phyloP scores from a whole-genome alignment of 2,113 vertebrate genomes.

The Cochlearius cochlearius region DNA sequence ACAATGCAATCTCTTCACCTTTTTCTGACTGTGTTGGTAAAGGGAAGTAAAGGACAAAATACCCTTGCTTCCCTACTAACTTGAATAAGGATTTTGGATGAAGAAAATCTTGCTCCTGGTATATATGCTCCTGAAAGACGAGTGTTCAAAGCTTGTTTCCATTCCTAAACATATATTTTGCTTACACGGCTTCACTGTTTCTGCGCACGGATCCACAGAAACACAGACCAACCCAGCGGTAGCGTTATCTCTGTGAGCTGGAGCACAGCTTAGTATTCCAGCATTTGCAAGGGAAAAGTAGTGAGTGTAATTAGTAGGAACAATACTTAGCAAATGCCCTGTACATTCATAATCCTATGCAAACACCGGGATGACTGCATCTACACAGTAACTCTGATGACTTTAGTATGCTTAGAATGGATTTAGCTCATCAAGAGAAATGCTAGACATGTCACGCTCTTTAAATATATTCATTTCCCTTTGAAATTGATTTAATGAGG shows the following conservation, averaged over 20 bases:
- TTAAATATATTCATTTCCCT: constrained; percentile 58
- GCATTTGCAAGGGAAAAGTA: neutral
- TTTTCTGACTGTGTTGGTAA: neutral
- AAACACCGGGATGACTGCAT: neutral
- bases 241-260: neutral
- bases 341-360: neutral
- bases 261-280: neutral
- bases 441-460: constrained; percentile 50
- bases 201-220: neutral
- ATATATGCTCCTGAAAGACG: neutral
- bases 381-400: neutral
- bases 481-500: constrained; percentile 59
- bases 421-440: constrained; percentile 48
- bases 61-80: neutral
- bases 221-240: neutral
- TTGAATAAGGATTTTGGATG: neutral
- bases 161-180: neutral
- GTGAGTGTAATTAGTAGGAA: neutral
- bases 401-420: constrained; percentile 2
- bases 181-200: neutral
- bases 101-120: neutral
- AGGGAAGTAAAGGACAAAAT: neutral
- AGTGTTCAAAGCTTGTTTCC: neutral
- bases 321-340: neutral
- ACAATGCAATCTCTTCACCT: neutral